phyloP scores from a whole-genome alignment of 1,140 invertebrate genomes.

The Ectropis grisescens region DNA sequence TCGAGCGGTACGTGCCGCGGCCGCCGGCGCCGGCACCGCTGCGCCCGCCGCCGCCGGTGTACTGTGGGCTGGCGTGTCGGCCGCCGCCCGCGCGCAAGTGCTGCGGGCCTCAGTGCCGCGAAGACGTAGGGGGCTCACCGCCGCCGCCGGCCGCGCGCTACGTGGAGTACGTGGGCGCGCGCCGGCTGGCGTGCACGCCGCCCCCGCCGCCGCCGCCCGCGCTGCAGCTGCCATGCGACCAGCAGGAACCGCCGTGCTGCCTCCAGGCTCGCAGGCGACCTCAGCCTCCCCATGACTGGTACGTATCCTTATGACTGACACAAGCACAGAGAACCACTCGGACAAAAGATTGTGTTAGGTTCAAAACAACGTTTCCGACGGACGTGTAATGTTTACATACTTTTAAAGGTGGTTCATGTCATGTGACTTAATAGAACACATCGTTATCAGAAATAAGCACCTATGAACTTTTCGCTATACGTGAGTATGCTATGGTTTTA shows the following conservation, averaged over 20 bases:
- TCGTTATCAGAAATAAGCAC: too few species aligned
- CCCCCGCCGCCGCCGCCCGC: conserved; percentile 68
- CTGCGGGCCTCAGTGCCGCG: conserved; percentile 64
- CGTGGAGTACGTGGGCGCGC: conserved; percentile 69
- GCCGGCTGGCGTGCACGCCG: conserved; percentile 73
- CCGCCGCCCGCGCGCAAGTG: conserved; percentile 66
- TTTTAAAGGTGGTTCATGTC: too few species aligned
- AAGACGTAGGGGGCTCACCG: conserved; percentile 58
- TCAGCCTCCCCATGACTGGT: conserved; percentile 75
- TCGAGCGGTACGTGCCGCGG: conserved; percentile 77
- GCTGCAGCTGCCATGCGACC: conserved; percentile 65
- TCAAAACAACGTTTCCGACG: too few species aligned
- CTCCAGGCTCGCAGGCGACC: conserved; percentile 65
- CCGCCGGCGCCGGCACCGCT: conserved; percentile 73
- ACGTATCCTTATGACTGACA: conserved; percentile 59
- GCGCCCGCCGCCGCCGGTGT: conserved; percentile 55
- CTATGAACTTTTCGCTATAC: too few species aligned
- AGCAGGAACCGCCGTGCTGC: conserved; percentile 68
- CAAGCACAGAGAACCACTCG: too few species aligned
- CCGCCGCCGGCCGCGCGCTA: conserved; percentile 70
- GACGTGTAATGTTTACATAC: too few species aligned
- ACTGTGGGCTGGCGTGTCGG: conserved; percentile 68
- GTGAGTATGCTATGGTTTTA: too few species aligned
- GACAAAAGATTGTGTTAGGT: too few species aligned
- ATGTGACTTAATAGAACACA: too few species aligned